Evolutionary conservation across 1,140 invertebrate species (phyloP), one percentile per base, ranked within the genome.

Genomic region (Bombus waltoni): DNA sequence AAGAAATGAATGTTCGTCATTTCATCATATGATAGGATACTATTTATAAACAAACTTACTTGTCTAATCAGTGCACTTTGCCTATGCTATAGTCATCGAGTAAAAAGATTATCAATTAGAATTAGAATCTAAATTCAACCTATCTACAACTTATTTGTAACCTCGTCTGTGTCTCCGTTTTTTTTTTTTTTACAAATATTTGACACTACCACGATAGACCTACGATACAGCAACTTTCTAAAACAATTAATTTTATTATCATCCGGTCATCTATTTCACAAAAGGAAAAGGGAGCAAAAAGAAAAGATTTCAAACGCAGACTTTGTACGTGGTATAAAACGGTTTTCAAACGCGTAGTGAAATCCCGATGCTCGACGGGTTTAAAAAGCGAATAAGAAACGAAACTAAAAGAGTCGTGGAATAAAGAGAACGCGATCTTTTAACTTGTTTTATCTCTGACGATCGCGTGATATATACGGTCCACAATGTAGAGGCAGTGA

Each of bases 371-470:
- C 18, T 53, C n/a, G 74, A 38, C 13, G 13, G 28, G 15, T 28
- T 77, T 42, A 40, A 62, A 77, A 62, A 77, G 57, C 38, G 57
- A 25, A 47, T 35, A 38, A 35, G 77, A 68, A 68, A 47, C 32
- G 32, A 9, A 42, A 68, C 11, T 28, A 65, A 38, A 80, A 80
- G 38, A 44, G 40, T 4, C 32, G 18, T 32, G 13, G 11, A 11
- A 47, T 44, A 78, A 68, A 65, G 62, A 44, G 40, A 25, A 38
- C 32, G 25, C 15, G 35, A 81, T 72, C 70, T 81, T 62, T 40
- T 59, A 57, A 81, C 66, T 59, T 25, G 32, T 42, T 82, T 25
- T 10, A 57, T 82, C 72, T 65, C 22, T 53, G 42, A n/a, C 32
- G n/a, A 28, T 62, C 59, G 44, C n/a, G 62, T 25, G 25, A 38